Evolutionary conservation across 2,113 vertebrate genomes (phyloP).

Genomic region (Silurus meridionalis): DNA sequence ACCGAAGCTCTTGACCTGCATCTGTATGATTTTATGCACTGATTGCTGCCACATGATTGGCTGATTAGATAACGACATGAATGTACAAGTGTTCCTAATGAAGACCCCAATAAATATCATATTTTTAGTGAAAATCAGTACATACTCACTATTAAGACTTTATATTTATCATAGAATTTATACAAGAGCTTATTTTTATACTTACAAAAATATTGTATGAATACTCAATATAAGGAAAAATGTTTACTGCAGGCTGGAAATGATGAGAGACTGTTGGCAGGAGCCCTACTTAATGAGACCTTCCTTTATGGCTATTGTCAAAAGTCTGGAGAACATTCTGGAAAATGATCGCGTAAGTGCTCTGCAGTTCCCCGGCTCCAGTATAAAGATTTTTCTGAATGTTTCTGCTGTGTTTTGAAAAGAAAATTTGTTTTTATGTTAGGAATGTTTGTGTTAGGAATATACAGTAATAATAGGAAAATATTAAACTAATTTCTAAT

Average conservation of each 20-base stretch:
- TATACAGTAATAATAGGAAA: not conserved
- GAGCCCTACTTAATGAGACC: constrained; percentile 41
- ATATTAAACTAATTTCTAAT: not conserved
- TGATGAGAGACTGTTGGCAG: constrained; percentile 56
- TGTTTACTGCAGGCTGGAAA: constrained; percentile 35
- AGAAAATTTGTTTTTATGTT: no score
- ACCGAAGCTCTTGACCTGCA: not conserved
- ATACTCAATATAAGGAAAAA: not conserved
- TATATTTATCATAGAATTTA: not conserved
- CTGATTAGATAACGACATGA: not conserved
- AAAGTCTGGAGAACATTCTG: constrained; percentile 51
- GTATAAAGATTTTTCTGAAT: not conserved
- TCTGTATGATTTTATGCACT: not conserved
- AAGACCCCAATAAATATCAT: not conserved
- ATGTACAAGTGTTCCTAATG: not conserved
- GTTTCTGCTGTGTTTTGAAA: not conserved
- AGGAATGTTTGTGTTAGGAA: no score
- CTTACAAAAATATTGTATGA: not conserved
- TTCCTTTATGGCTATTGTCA: constrained; percentile 49
- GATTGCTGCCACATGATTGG: not conserved
- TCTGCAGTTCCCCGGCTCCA: not conserved
- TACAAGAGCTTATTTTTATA: not conserved
- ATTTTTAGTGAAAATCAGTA: not conserved
- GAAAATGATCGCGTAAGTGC: constrained; percentile 56
- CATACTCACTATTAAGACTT: not conserved